Conservation (phyloP, 2,113 vertebrate genomes). For the Phalacrocorax brasilianus region DNA sequence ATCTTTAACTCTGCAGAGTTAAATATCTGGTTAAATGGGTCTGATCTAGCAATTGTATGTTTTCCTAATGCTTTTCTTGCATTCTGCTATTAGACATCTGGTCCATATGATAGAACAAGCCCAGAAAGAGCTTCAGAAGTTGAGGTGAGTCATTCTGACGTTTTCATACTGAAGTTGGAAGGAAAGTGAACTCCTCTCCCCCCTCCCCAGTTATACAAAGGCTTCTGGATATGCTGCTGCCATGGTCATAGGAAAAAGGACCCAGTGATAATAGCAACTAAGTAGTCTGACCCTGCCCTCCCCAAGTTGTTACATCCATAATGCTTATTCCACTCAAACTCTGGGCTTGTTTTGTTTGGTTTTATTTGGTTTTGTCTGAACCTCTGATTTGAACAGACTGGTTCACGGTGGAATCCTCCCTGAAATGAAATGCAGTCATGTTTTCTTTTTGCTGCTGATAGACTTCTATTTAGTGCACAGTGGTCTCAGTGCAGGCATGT, state of each 20-base stretch:
- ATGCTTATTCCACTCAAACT: background rate
- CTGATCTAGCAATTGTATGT: background rate
- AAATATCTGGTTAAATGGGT: background rate
- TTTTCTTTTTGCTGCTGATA: background rate
- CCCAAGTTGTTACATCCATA: background rate
- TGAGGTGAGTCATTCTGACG: slow-evolving; percentile 78
- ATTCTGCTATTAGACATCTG: slow-evolving; percentile 80
- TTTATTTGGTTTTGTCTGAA: background rate
- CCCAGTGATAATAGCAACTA: background rate
- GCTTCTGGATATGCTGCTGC: background rate
- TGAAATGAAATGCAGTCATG: background rate
- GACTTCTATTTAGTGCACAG: background rate
- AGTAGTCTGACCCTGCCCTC: background rate
- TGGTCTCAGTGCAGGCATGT: background rate
- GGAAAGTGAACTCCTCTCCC: background rate
- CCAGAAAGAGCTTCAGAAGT: slow-evolving; percentile 95
- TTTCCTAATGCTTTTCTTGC: background rate
- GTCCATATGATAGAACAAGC: slow-evolving; percentile 97
- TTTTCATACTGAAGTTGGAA: background rate
- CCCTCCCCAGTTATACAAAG: accelerated
- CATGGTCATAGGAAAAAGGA: background rate
- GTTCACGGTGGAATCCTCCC: background rate
- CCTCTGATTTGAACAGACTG: background rate
- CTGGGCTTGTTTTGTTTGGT: background rate
- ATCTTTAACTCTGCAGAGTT: background rate